Evolutionary conservation across 2,888 invertebrate species (phyloP).

Genomic region (Caenorhabditis sp.): DNA sequence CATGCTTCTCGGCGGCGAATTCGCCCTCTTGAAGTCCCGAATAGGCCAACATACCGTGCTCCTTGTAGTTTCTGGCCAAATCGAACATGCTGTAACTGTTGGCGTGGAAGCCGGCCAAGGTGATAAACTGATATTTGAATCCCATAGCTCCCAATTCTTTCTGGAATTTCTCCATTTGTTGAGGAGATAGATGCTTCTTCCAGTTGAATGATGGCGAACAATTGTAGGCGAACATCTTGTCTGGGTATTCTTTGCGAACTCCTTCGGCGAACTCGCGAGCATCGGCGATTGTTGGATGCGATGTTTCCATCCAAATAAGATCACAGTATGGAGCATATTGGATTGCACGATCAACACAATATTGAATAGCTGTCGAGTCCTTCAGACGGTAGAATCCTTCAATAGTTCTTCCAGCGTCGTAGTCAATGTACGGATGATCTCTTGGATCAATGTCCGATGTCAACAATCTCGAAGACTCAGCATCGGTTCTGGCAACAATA

Average conservation of each 20-base stretch:
- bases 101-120: slow-evolving; percentile 72
- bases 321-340: slow-evolving; percentile 70
- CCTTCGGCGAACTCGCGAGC: slow-evolving; percentile 71
- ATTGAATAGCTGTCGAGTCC: slow-evolving; percentile 66
- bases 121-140: slow-evolving; percentile 72
- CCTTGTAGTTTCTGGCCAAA: slow-evolving; percentile 70
- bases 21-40: slow-evolving; percentile 71
- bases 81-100: slow-evolving; percentile 71
- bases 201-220: slow-evolving; percentile 72
- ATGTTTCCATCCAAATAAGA: slow-evolving; percentile 72
- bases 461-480: slow-evolving; percentile 71
- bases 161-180: slow-evolving; percentile 71
- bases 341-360: slow-evolving; percentile 70
- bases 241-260: slow-evolving; percentile 64
- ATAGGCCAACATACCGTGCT: slow-evolving; percentile 71
- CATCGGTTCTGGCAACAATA: slow-evolving; percentile 71
- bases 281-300: slow-evolving; percentile 70
- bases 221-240: slow-evolving; percentile 71
- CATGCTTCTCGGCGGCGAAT: slow-evolving; percentile 69
- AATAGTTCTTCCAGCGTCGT: slow-evolving; percentile 68
- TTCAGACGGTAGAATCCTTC: slow-evolving; percentile 71
- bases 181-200: slow-evolving; percentile 70
- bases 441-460: slow-evolving; percentile 71
- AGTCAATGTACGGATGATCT: slow-evolving; percentile 71
- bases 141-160: slow-evolving; percentile 71